Percentiles rank a stretch among this genome's conserved stretches.
Conservation (phyloP, 2,797 vertebrate genomes). For the Clarias pachynema region DNA sequence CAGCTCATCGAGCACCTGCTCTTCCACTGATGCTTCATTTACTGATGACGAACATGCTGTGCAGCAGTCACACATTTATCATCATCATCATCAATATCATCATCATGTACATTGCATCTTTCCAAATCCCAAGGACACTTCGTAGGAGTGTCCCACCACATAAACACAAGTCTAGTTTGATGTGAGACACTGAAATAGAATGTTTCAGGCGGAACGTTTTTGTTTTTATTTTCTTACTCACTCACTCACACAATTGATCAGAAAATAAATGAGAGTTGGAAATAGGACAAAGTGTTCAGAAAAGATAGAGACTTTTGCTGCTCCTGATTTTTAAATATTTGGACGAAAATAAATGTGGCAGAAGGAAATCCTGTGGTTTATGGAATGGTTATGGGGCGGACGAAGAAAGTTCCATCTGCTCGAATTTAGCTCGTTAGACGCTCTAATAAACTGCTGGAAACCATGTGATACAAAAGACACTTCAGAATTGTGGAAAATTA, state of each 20-base stretch:
- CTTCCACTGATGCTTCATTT: background rate
- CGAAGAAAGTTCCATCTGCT: slow-evolving; percentile 4
- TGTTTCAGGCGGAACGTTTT: background rate
- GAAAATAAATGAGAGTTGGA: background rate
- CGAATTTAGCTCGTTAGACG: background rate
- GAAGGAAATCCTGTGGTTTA: slow-evolving; percentile 15
- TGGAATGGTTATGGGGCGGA: background rate
- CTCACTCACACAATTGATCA: background rate
- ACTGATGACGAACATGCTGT: slow-evolving; percentile 8
- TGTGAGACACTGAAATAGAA: background rate
- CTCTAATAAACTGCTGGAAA: background rate
- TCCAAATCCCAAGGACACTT: background rate
- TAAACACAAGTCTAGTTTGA: background rate
- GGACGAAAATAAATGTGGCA: slow-evolving; percentile 15
- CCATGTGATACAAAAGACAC: background rate
- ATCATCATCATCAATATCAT: slow-evolving; percentile 14
- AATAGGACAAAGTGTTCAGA: slow-evolving; percentile 4
- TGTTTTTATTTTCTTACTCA: background rate
- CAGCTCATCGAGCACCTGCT: slow-evolving; percentile 20
- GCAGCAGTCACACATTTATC: slow-evolving; percentile 14
- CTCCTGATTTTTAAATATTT: background rate
- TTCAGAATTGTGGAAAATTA: background rate
- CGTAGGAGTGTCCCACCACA: background rate
- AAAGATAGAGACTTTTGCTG: too few species aligned
- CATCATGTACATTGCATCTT: background rate